Conservation (phyloP, 2,113 vertebrate genomes). For the Gymnorhina tibicen region DNA sequence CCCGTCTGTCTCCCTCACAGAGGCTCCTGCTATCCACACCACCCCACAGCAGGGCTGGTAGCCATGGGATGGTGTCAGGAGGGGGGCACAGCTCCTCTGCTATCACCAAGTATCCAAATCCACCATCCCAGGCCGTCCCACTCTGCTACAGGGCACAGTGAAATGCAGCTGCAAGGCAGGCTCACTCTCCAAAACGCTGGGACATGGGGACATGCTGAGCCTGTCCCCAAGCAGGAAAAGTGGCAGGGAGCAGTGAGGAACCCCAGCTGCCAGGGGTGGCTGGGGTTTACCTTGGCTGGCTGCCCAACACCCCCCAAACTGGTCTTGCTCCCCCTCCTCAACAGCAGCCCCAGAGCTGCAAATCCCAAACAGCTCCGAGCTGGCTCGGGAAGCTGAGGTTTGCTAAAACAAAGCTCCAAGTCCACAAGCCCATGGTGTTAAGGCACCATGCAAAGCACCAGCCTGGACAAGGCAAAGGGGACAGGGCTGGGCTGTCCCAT, state of each 20-base stretch:
- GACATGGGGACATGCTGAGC: not conserved
- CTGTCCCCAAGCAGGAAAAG: not conserved
- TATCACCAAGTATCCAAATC: not conserved
- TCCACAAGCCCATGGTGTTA: not conserved
- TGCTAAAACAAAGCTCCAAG: not conserved
- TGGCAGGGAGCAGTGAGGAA: not conserved
- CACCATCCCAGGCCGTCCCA: not conserved
- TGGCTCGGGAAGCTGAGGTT: not conserved
- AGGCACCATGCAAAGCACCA: not conserved
- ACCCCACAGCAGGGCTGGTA: not conserved
- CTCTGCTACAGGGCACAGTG: not conserved
- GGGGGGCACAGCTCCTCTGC: not conserved
- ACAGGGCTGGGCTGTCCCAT: not conserved
- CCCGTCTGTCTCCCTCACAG: not conserved
- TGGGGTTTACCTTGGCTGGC: not conserved
- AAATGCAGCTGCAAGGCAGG: not conserved
- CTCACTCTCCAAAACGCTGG: not conserved
- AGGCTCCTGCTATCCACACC: not conserved
- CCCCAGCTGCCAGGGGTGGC: not conserved
- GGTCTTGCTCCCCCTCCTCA: not conserved
- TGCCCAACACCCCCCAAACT: rapidly evolving
- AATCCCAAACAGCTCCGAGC: not conserved
- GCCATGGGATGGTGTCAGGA: not conserved
- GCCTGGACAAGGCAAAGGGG: not conserved
- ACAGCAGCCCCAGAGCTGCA: not conserved